Evolutionary conservation across 1,140 invertebrate species (phyloP), one percentile per base, ranked within the genome.

Genomic region (Zaprionus vittiger): DNA sequence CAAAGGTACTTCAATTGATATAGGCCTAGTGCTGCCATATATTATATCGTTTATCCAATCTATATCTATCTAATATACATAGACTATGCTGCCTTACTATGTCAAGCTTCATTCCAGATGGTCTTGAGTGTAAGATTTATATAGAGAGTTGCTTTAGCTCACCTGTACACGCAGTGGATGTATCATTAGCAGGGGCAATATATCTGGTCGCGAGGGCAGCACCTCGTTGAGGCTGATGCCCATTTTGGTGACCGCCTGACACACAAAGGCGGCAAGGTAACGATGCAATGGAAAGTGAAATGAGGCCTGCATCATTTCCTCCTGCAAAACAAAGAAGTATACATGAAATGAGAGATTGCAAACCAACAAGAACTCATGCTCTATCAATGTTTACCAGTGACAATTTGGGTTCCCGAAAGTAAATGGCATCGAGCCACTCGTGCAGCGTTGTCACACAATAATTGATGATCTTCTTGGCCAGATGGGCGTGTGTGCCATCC

Each of bases 281-380:
- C 98, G 96, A 94, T 99, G 98, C 63, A 99, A 94, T 15, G 98
- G 98, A 73, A 99, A 95, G 94, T 99, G 98, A 94, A 99, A 99
- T 24, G 98, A 98, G 38, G 98, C 95, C 94, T 98, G 97, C 92
- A 96, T 94, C 91, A 95, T 95, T 92, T 98, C 97, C 83, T 94
- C 95, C 96, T 97, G 91, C 24, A 93, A 92, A 62, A 57, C 37
- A 62, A 60, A 49, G 44, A 17, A 11, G 31, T 20, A 31, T 60
- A 26, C 12, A 47, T 24, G 3, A 12, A 17, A 41, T 44, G 11
- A 56, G 2, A n/a, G 4, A 56, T 0, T 28, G 14, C 22, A 1
- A 1, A 15, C 9, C 28, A 63, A 7, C 7, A 49, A 20, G 11
- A 59, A 31, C 5, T 22, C 2, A 26, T 5, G 9, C 52, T 6